A percentile compares a stretch with the other conserved stretches of the same genome.
phyloP scores from a whole-genome alignment of 1,140 invertebrate genomes.

The Meloidogyne hapla region DNA sequence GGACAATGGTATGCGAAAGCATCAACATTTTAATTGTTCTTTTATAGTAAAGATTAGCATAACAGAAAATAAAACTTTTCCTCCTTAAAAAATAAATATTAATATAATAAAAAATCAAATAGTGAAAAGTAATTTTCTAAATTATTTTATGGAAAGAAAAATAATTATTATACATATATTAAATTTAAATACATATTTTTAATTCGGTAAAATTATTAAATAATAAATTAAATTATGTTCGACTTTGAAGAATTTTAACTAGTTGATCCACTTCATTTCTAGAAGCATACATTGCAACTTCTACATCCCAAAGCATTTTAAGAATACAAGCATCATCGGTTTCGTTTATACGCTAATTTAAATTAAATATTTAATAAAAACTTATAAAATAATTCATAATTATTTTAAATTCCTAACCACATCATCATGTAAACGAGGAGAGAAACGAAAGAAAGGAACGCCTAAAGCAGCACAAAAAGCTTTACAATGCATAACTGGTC shows the following conservation, averaged over 20 bases:
- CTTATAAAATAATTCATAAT: background rate
- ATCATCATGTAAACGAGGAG: background rate
- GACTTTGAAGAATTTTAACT: background rate
- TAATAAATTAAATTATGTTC: background rate
- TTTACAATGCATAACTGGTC: background rate
- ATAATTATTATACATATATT: too few relatives aligned
- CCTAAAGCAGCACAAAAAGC: background rate
- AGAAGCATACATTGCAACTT: background rate
- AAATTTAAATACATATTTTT: too few relatives aligned
- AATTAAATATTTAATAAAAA: background rate
- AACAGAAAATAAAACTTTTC: too few relatives aligned
- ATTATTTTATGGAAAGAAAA: too few relatives aligned
- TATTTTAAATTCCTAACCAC: background rate
- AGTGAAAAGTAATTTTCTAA: too few relatives aligned
- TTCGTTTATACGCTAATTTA: background rate
- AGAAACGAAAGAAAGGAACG: background rate
- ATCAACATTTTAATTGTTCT: too few relatives aligned
- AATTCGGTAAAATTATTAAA: too few relatives aligned
- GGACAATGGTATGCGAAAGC: too few relatives aligned
- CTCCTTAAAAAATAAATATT: too few relatives aligned
- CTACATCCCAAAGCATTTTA: background rate
- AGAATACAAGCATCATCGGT: background rate
- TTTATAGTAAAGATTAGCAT: too few relatives aligned
- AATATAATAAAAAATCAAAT: too few relatives aligned
- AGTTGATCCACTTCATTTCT: background rate